phyloP scores from a whole-genome alignment of 2,113 vertebrate species.

The Rutilus rutilus region DNA sequence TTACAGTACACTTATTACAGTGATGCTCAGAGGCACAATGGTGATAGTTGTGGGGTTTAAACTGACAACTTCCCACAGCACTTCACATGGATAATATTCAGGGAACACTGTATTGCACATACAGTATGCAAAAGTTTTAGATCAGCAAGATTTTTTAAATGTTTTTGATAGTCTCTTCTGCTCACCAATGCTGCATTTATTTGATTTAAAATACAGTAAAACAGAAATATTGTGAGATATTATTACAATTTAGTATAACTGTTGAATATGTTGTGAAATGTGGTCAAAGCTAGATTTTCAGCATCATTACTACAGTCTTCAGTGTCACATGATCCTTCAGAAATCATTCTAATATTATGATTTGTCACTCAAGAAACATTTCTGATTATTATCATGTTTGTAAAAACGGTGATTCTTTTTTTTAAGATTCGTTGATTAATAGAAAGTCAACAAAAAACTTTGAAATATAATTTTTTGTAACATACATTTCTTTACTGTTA shows the following conservation, averaged over 20 bases:
- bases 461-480: background rate
- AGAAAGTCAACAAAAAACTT: background rate
- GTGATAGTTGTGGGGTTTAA: background rate
- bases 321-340: background rate
- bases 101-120: background rate
- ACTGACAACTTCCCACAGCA: background rate
- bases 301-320: background rate
- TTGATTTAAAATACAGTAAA: background rate
- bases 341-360: background rate
- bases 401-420: background rate
- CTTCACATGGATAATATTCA: background rate
- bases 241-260: background rate
- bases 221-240: background rate
- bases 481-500: background rate
- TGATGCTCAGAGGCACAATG: background rate
- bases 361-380: background rate
- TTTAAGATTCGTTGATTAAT: background rate
- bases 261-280: background rate
- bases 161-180: background rate
- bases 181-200: background rate
- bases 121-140: background rate
- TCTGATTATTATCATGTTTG: background rate
- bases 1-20: background rate
- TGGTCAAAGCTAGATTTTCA: background rate
- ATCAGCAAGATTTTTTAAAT: too few species aligned